A percentile compares a stretch with the other conserved stretches of the same genome.
Evolutionary conservation across 2,888 invertebrate genomes (phyloP).

Genomic region (Conops quadrifasciatus): DNA sequence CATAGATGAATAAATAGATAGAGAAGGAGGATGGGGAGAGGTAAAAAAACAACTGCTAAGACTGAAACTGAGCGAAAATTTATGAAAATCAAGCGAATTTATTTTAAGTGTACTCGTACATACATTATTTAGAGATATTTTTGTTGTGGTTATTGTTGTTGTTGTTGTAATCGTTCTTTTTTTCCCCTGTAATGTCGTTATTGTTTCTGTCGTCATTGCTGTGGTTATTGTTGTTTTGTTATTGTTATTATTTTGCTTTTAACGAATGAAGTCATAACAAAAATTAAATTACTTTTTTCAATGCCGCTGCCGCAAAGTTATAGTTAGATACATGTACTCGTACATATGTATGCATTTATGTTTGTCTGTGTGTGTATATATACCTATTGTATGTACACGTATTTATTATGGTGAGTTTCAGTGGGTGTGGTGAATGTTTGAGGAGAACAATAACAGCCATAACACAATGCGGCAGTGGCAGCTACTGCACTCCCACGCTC

Average conservation of each 20-base stretch:
- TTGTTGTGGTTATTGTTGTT: not conserved
- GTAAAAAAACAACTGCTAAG: conserved; percentile 12
- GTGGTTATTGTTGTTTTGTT: not conserved
- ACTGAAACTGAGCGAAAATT: not conserved
- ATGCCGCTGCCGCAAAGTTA: not conserved
- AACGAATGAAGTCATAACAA: conserved; percentile 22
- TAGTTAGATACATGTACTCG: conserved; percentile 12
- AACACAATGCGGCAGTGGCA: not conserved
- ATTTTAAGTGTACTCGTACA: no score
- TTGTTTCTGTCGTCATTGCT: no score
- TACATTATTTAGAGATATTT: not conserved
- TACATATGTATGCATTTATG: conserved; percentile 1
- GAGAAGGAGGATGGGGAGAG: no score
- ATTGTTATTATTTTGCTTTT: not conserved
- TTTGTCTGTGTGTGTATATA: conserved; percentile 9
- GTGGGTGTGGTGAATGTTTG: no score
- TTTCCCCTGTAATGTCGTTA: not conserved
- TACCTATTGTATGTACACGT: no score
- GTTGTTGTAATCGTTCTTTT: not conserved
- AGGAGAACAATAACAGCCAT: no score
- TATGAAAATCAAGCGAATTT: not conserved
- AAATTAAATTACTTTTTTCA: conserved; percentile 24
- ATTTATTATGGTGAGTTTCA: no score
- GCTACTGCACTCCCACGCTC: not conserved
- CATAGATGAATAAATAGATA: no score